Evolutionary conservation across 53 echinoderm and acorn worm species (phyloP).

Genomic region (Crossaster papposus): DNA sequence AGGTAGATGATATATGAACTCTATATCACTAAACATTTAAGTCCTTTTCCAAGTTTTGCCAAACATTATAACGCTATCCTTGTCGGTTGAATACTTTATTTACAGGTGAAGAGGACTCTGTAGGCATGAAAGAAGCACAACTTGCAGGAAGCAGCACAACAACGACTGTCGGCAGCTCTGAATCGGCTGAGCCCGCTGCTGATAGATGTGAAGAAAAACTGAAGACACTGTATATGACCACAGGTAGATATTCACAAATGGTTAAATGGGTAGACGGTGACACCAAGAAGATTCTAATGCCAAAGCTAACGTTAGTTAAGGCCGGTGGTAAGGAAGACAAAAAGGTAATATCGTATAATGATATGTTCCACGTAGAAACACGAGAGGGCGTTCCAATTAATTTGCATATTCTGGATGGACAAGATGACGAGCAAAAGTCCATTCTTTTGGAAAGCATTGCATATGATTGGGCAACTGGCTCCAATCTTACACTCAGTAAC

Average conservation of each 20-base stretch:
- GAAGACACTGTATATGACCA: slow-evolving; percentile 6
- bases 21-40: no score
- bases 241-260: slow-evolving; percentile 40
- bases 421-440: slow-evolving; percentile 28
- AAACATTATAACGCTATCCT: no score
- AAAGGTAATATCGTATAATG: background rate
- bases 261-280: slow-evolving; percentile 27
- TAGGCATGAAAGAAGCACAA: background rate
- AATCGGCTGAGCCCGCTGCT: background rate
- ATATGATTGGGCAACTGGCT: slow-evolving; percentile 38
- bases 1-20: no score
- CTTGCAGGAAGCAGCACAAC: background rate
- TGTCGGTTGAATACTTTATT: background rate
- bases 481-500: background rate
- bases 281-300: background rate
- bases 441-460: slow-evolving; percentile 43
- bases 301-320: background rate
- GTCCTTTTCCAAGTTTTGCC: no score
- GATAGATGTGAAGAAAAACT: background rate
- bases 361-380: slow-evolving; percentile 2
- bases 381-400: background rate
- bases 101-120: background rate
- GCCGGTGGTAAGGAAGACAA: background rate
- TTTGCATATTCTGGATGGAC: background rate
- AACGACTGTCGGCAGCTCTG: background rate